phyloP scores from a whole-genome alignment of 2,888 invertebrate genomes.

The Drosophila birchii region DNA sequence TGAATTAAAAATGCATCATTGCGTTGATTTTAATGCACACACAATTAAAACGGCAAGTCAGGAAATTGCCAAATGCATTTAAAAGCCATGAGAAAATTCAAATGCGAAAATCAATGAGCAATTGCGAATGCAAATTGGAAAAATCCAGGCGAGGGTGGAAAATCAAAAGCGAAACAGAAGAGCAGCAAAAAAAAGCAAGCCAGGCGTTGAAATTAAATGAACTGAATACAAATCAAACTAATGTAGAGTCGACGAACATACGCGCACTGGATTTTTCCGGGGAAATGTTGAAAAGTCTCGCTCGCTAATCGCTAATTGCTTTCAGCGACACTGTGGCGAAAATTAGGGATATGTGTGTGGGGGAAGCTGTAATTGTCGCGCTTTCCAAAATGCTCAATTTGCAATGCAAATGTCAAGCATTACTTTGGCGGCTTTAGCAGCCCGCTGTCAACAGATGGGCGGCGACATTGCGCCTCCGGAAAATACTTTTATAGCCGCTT shows the following conservation, averaged over 20 bases:
- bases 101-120: constrained; percentile 73
- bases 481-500: constrained; percentile 45
- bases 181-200: constrained; percentile 20
- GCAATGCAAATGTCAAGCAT: constrained; percentile 78
- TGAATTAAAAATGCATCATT: constrained; percentile 77
- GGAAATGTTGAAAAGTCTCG: constrained; percentile 65
- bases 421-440: constrained; percentile 61
- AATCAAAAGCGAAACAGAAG: constrained; percentile 9
- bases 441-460: constrained; percentile 61
- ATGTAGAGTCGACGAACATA: constrained; percentile 58
- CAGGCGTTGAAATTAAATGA: constrained; percentile 58
- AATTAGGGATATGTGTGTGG: constrained; percentile 3
- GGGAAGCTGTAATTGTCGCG: constrained; percentile 69
- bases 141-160: constrained; percentile 22
- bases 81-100: constrained; percentile 67
- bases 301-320: constrained; percentile 78
- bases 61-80: constrained; percentile 76
- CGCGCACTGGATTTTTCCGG: constrained; percentile 21
- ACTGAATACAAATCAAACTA: constrained; percentile 64
- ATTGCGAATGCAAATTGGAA: constrained; percentile 72
- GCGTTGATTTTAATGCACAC: constrained; percentile 69
- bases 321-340: constrained; percentile 62
- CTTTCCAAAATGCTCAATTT: constrained; percentile 76
- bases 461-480: constrained; percentile 40
- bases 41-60: constrained; percentile 75